These are phyloP conservation scores for Dascyllus trimaculatus DNA, from an alignment of 2,113 vertebrate genomes.

Conservation along the genomic window DNA sequence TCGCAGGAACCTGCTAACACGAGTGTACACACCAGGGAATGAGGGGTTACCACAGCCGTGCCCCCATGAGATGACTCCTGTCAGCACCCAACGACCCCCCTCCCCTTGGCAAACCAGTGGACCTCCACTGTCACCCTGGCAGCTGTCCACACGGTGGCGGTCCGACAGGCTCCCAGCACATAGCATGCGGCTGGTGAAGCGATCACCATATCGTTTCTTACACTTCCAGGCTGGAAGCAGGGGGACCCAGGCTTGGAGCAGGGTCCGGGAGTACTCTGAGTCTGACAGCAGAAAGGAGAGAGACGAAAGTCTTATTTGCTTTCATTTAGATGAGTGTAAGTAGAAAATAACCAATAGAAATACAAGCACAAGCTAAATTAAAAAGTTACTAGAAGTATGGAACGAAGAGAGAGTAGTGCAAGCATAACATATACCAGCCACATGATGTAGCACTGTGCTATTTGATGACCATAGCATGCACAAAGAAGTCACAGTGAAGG, in stretches of 20 bases:
- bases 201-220: slow-evolving; percentile 83
- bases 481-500: no score
- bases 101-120: slow-evolving; percentile 89
- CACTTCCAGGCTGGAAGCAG: slow-evolving; percentile 87
- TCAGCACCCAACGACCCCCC: slow-evolving; percentile 87
- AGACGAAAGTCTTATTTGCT: neutral
- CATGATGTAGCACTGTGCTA: no score
- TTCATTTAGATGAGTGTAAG: neutral
- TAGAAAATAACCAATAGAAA: neutral
- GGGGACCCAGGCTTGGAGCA: slow-evolving; percentile 89
- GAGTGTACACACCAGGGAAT: slow-evolving; percentile 92
- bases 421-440: no score
- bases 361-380: neutral
- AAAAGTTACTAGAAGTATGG: neutral
- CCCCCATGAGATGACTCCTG: slow-evolving; percentile 92
- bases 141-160: slow-evolving; percentile 89
- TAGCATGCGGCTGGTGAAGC: slow-evolving; percentile 91
- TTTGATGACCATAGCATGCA: no score
- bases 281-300: slow-evolving; percentile 61
- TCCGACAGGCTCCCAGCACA: slow-evolving; percentile 90
- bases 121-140: slow-evolving; percentile 92
- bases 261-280: slow-evolving; percentile 88
- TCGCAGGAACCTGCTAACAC: slow-evolving; percentile 88
- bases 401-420: no score
- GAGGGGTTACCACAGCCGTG: slow-evolving; percentile 90